Conservation (phyloP, 2,113 vertebrate genomes). For the Pomatorhinus ruficollis region DNA sequence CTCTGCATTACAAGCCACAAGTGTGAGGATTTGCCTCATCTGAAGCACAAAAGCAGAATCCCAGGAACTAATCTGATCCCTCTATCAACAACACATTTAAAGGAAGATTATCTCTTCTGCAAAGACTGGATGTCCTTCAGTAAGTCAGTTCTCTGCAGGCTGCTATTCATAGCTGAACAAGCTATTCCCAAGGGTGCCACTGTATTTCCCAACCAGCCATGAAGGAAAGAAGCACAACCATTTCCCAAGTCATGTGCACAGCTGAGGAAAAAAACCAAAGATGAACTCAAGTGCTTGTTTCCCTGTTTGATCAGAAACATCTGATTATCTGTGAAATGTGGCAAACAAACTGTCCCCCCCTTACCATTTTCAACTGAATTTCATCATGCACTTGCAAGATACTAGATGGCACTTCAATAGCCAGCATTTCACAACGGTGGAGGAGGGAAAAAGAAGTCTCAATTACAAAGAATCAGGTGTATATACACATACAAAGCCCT, state of each 20-base stretch:
- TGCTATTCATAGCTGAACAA: neutral
- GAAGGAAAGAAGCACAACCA: rapidly evolving
- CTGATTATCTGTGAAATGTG: neutral
- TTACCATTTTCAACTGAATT: neutral
- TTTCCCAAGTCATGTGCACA: neutral
- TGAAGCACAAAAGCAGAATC: conserved; percentile 1
- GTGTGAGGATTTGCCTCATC: conserved; percentile 7
- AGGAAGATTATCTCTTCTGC: conserved; percentile 36
- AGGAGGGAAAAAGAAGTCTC: neutral
- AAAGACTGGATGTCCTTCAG: conserved; percentile 17
- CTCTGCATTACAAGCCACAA: neutral
- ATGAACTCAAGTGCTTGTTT: neutral
- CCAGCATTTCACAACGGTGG: neutral
- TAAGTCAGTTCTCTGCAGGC: neutral
- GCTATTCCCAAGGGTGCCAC: neutral
- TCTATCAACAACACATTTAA: neutral
- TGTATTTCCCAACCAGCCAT: neutral
- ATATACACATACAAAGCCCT: neutral
- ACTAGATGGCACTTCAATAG: neutral
- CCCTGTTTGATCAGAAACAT: neutral
- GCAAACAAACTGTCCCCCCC: neutral
- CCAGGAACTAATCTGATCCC: conserved; percentile 10
- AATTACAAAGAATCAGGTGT: neutral
- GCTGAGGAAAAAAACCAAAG: neutral
- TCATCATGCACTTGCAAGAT: neutral